Conservation (phyloP, 2,113 vertebrate genomes). For the Enhydra lutris region DNA sequence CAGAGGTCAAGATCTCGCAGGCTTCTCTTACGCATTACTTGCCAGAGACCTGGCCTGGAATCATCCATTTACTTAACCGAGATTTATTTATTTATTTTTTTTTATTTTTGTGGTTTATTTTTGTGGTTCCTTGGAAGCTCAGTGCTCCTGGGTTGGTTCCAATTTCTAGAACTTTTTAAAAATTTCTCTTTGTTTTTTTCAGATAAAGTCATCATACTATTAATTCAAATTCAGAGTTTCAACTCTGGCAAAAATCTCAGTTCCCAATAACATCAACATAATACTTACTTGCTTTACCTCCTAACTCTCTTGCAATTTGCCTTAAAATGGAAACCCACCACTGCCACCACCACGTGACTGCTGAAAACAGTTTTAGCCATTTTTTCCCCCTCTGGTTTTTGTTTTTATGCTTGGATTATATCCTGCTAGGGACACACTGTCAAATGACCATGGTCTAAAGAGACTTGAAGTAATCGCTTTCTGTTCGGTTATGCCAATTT, state of each 20-base stretch:
- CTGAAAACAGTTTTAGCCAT: background rate
- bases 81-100: background rate
- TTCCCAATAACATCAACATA: background rate
- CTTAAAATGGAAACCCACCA: background rate
- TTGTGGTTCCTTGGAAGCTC: background rate
- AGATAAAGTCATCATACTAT: background rate
- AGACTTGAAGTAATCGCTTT: background rate
- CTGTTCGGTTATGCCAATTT: background rate
- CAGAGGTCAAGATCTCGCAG: background rate
- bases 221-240: background rate
- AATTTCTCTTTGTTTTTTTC: background rate
- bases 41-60: background rate
- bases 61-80: background rate
- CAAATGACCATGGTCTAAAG: background rate
- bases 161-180: background rate
- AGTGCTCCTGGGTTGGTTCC: background rate
- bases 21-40: background rate
- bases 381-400: background rate
- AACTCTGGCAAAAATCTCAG: background rate
- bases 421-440: no score
- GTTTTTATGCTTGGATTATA: background rate
- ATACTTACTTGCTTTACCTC: background rate
- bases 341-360: rapidly evolving
- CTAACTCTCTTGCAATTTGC: no score
- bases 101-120: background rate